A percentile compares a stretch with the other conserved stretches of the same genome.
phyloP scores from a whole-genome alignment of 23 tunicate species.

The Styela plicata region DNA sequence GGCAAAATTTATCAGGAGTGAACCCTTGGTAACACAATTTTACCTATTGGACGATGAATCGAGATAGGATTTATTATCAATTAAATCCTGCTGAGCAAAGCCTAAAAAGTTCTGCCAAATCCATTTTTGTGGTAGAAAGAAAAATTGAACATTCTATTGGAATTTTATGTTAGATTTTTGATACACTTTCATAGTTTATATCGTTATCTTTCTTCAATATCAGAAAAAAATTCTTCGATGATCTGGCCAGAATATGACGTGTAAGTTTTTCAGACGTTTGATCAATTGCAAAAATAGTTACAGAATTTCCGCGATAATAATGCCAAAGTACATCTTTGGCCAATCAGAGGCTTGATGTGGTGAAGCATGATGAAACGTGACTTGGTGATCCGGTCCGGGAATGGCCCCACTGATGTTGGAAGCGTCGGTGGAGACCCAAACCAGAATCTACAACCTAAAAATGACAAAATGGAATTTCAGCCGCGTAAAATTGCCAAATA shows the following conservation, averaged over 20 bases:
- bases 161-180: too few species aligned
- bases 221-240: background rate
- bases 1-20: background rate
- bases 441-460: too few species aligned
- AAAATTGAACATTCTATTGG: too few species aligned
- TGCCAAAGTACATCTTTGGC: conserved; percentile 36
- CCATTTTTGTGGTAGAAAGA: background rate
- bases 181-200: too few species aligned
- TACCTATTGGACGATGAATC: background rate
- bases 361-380: too few species aligned
- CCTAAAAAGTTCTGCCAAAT: too few species aligned
- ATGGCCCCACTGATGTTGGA: too few species aligned
- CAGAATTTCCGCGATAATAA: background rate
- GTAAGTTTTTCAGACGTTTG: conserved; percentile 1
- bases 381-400: too few species aligned
- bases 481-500: too few species aligned
- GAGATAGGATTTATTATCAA: background rate
- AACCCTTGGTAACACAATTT: background rate
- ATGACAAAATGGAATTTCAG: too few species aligned
- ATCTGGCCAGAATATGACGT: background rate
- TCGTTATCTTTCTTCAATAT: background rate
- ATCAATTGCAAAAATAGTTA: conserved; percentile 4
- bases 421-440: too few species aligned
- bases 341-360: too few species aligned
- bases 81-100: background rate